These are phyloP conservation scores for Cynocephalus volans DNA, from an alignment of 2,113 vertebrate genomes.

Conservation along the genomic window DNA sequence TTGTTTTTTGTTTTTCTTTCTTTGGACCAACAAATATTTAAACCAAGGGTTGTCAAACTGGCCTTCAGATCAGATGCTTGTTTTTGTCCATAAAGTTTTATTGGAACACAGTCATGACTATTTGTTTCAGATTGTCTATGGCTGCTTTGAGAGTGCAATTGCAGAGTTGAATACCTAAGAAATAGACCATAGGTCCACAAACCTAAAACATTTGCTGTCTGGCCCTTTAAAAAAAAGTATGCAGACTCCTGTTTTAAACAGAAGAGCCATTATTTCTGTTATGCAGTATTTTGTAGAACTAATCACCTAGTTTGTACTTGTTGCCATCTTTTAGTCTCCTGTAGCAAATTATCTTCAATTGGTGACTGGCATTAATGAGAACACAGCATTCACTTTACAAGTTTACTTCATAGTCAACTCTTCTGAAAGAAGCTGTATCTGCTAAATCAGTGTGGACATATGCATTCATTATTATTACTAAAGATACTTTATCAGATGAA, in stretches of 20 bases:
- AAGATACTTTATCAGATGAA: neutral
- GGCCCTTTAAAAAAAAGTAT: neutral
- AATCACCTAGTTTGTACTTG: neutral
- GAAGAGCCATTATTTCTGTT: neutral
- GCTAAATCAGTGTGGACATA: neutral
- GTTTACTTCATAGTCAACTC: neutral
- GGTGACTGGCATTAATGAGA: neutral
- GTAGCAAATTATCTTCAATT: neutral
- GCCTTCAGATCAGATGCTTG: neutral
- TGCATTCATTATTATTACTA: neutral
- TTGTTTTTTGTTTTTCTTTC: neutral
- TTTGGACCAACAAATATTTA: neutral
- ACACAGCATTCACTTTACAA: neutral
- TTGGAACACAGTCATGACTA: neutral
- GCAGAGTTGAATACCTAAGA: neutral
- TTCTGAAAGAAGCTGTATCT: conserved; percentile 11
- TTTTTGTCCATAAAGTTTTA: conserved; percentile 37
- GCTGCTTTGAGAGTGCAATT: neutral
- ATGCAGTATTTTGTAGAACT: neutral
- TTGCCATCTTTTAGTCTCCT: conserved; percentile 8
- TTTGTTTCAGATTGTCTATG: neutral
- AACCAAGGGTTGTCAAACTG: neutral
- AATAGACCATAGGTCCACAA: neutral
- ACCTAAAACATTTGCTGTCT: neutral
- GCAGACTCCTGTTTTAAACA: neutral